Evolutionary conservation across 2,888 invertebrate genomes (phyloP).

Genomic region (Pristionchus fissidentatus): DNA sequence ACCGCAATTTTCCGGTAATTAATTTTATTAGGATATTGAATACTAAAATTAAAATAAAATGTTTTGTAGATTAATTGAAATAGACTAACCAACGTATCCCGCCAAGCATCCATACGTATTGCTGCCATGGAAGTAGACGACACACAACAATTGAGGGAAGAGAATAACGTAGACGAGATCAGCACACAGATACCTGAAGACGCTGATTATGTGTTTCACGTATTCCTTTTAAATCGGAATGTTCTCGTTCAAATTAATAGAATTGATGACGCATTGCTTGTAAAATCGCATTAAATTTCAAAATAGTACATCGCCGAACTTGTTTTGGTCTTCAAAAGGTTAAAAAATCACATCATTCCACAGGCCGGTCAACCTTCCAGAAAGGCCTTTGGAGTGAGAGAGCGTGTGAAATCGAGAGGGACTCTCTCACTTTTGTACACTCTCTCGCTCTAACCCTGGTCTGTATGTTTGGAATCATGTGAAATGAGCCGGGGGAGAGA

Average conservation of each 20-base stretch:
- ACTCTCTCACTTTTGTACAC: neutral
- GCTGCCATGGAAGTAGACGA: constrained; percentile 94
- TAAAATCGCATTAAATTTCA: neutral
- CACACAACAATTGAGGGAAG: constrained; percentile 97
- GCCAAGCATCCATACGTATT: constrained; percentile 95
- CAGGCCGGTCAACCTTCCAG: too few relatives aligned
- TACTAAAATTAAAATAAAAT: too few relatives aligned
- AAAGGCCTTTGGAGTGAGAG: too few relatives aligned
- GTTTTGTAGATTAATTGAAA: neutral
- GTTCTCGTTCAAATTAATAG: too few relatives aligned
- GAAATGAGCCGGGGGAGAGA: too few relatives aligned
- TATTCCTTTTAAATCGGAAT: neutral
- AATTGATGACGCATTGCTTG: neutral
- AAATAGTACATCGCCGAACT: neutral
- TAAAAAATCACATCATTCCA: too few relatives aligned
- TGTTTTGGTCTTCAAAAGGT: too few relatives aligned
- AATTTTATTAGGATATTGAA: too few relatives aligned
- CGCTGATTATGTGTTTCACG: neutral
- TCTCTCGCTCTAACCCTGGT: too few relatives aligned
- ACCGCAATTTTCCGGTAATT: too few relatives aligned
- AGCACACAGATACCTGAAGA: constrained; percentile 88
- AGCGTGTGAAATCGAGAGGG: too few relatives aligned
- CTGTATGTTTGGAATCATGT: too few relatives aligned
- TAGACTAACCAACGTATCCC: constrained; percentile 73
- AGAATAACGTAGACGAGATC: constrained; percentile 98